Evolutionary conservation across 1,140 invertebrate species (phyloP), one percentile per base, ranked within the genome.

Genomic region (Sinella curviseta): DNA sequence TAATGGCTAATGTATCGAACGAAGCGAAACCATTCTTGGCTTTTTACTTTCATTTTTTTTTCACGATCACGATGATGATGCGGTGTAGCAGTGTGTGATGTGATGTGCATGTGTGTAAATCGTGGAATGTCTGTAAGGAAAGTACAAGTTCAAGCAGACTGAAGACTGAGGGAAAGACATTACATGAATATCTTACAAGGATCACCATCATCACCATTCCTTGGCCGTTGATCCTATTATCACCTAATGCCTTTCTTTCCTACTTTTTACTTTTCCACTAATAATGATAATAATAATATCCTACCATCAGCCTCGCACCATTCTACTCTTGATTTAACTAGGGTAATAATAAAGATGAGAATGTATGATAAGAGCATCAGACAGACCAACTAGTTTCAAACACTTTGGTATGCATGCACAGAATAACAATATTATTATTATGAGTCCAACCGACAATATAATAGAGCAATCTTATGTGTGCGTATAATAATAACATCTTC

Each of bases 1-100:
- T 60, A 26, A 26, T 17, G 8, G 24, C 4, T 60, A 60, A 60
- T 60, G 57, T 60, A 60, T 60, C 24, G 57, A 60, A 4, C 57
- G 57, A 17, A 60, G 12, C 57, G 57, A 17, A 60, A 26, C 57
- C 57, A 60, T 60, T 60, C 57, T 60, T 60, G 57, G 57, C 57
- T 60, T 60, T 8, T 48, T 48, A 8, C 39, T 48, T 17, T 17
- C 17, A 4, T 17, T 48, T 17, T 17, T 48, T 17, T 17, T 48
- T 17, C 39, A 8, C 17, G 39, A n/a, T n/a, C n/a, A n/a, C n/a
- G n/a, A n/a, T n/a, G n/a, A 60, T 20, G 8, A 48, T 12, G 39
- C 39, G 8, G 8, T 48, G 39, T 48, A 12, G 39, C 39, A 48
- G 39, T 48, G 8, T 48, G 8, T 48, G 8, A 20, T 48, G 8